A percentile compares a stretch with the other conserved stretches of the same genome.
phyloP scores from a whole-genome alignment of 2,797 vertebrate genomes.

The Stomatorhinus walkeri region DNA sequence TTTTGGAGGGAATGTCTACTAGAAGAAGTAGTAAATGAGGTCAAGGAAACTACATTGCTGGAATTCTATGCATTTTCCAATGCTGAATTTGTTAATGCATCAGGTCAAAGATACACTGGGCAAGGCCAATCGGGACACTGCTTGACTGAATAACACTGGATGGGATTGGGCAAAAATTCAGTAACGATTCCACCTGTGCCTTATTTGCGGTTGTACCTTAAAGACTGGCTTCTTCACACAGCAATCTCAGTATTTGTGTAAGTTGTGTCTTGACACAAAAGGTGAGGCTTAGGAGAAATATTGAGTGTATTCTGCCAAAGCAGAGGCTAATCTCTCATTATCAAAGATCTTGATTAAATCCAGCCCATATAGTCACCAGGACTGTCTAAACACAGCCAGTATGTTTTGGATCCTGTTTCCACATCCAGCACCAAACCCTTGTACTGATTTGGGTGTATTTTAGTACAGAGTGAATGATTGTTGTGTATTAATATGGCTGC shows the following conservation, averaged over 20 bases:
- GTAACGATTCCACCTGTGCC: not conserved
- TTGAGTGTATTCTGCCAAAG: not conserved
- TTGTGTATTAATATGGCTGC: not conserved
- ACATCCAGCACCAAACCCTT: not conserved
- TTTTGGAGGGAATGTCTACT: not conserved
- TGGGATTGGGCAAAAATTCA: not conserved
- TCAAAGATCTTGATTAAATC: not conserved
- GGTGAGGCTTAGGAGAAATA: not conserved
- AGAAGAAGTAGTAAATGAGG: not conserved
- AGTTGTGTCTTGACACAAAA: not conserved
- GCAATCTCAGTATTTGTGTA: not conserved
- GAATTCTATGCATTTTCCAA: not conserved
- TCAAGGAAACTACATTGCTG: not conserved
- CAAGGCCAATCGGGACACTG: not conserved
- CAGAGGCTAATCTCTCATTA: not conserved
- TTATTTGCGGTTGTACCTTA: not conserved
- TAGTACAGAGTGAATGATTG: not conserved
- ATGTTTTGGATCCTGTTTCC: not conserved
- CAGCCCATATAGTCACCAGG: not conserved
- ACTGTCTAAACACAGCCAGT: not conserved
- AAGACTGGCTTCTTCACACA: not conserved
- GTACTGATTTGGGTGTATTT: not conserved
- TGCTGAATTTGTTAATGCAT: not conserved
- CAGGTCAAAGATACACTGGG: not conserved
- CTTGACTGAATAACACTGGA: slow-evolving; percentile 8